Evolutionary conservation across 2,113 vertebrate species (phyloP).

Genomic region (Ciconia maguari): DNA sequence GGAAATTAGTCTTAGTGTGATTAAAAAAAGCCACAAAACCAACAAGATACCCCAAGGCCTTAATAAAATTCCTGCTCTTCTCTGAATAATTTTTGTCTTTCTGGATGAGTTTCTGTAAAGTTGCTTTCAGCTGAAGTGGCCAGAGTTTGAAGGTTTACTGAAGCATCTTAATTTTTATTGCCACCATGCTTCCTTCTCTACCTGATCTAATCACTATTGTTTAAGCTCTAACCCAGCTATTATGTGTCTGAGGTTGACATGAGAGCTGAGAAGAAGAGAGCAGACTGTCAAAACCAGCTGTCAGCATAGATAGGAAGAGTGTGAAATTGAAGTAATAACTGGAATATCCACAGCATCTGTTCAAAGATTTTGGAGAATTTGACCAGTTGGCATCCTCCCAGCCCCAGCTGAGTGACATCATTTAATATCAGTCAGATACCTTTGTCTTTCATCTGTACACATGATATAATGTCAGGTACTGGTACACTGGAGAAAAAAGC

Average conservation of each 20-base stretch:
- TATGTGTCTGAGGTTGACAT: constrained; percentile 49
- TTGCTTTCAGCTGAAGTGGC: neutral
- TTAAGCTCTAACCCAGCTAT: constrained; percentile 59
- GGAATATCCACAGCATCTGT: constrained; percentile 51
- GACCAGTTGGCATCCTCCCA: constrained; percentile 14
- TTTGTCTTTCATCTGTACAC: constrained; percentile 22
- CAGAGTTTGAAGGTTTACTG: constrained; percentile 39
- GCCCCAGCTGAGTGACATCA: constrained; percentile 24
- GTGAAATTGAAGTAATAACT: constrained; percentile 65
- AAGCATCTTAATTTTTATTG: constrained; percentile 67
- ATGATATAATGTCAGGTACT: neutral
- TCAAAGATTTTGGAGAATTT: constrained; percentile 54
- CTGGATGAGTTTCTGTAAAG: neutral
- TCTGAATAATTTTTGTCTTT: neutral
- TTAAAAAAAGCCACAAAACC: neutral
- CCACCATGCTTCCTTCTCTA: constrained; percentile 28
- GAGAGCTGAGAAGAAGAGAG: constrained; percentile 48
- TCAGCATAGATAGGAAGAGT: constrained; percentile 39
- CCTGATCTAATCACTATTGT: constrained; percentile 63
- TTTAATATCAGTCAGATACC: constrained; percentile 39
- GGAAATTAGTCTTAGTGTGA: neutral
- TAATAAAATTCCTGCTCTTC: neutral
- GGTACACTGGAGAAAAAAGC: neutral
- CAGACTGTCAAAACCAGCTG: constrained; percentile 62
- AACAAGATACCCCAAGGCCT: neutral